Evolutionary conservation across 2,113 vertebrate genomes (phyloP).

Genomic region (Carassius auratus): DNA sequence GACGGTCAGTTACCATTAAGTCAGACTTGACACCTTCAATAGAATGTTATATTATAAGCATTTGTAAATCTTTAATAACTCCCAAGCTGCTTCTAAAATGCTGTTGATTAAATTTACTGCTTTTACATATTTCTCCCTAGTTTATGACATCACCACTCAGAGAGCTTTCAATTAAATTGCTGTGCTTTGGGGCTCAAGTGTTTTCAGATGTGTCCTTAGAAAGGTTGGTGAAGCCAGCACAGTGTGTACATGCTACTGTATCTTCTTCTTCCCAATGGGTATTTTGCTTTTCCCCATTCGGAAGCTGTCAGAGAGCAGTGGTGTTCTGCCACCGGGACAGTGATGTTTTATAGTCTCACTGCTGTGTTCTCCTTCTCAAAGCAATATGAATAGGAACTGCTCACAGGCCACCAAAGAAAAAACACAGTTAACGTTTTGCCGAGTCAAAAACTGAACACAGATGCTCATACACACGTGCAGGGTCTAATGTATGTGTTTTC

Average conservation of each 20-base stretch:
- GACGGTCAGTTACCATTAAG: not conserved
- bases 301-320: constrained; percentile 31
- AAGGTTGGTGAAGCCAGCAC: constrained; percentile 10
- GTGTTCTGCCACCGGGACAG: not conserved
- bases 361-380: not conserved
- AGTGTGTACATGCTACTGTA: not conserved
- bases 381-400: not conserved
- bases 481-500: not conserved
- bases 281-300: constrained; percentile 7
- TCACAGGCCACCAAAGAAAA: not conserved
- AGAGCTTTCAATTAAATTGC: constrained; percentile 39
- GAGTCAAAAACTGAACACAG: not conserved
- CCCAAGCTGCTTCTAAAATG: not conserved
- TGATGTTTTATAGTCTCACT: not conserved
- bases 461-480: too few species aligned
- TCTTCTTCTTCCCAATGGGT: constrained; percentile 33
- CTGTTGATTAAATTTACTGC: not conserved
- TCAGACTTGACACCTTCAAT: not conserved
- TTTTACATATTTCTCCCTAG: constrained; percentile 11
- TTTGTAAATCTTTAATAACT: not conserved
- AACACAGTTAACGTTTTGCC: not conserved
- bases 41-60: not conserved
- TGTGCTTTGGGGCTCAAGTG: constrained; percentile 6
- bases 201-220: constrained; percentile 24
- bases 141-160: constrained; percentile 26